Evolutionary conservation across 2,888 invertebrate species (phyloP), one percentile per base, ranked within the genome.

Genomic region (Limnephilus auricula): DNA sequence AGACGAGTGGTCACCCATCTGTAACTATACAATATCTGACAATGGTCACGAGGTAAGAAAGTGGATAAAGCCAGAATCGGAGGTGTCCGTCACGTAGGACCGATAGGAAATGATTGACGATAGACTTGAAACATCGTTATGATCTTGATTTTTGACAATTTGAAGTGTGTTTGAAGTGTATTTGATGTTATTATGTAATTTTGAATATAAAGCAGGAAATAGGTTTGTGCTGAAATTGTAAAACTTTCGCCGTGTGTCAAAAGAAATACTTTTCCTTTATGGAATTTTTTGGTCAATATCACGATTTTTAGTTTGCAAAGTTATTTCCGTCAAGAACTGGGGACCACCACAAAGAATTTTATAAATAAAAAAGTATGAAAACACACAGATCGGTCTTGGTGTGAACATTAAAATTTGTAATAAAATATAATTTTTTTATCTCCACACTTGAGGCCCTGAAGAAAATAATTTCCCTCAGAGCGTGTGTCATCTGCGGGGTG

Each of bases 1-100:
- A 82, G 80, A 34, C 80, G 80, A 82, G 80, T 82, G 80, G 80
- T 82, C 32, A 82, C 18, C 65, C 65, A 65, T 5, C 65, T 65
- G 65, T 9, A 65, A n/a, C 65, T 25, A 25, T 25, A 65, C 9
- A 65, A 65, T 65, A n/a, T n/a, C 9, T n/a, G 65, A 65, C 25
- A 65, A 65, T 25, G 65, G 65, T n/a, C 25, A n/a, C 25, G 6
- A 65, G 65, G 65, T n/a, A 65, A 65, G 65, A 65, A 34, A 34
- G 80, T 82, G 30, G 31, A 82, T 32, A 15, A 82, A 34, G 15
- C 31, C 32, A 82, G 80, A 82, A 32, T 82, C 31, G 6, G 32
- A 34, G 32, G 3, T 18, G 15, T 34, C 31, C 18, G 80, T 82
- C 80, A 82, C 18, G 9, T 18, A 13, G 80, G 32, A 82, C 80